Evolutionary conservation across 2,888 invertebrate species (phyloP), one percentile per base, ranked within the genome.

Genomic region (Candidula unifasciata): DNA sequence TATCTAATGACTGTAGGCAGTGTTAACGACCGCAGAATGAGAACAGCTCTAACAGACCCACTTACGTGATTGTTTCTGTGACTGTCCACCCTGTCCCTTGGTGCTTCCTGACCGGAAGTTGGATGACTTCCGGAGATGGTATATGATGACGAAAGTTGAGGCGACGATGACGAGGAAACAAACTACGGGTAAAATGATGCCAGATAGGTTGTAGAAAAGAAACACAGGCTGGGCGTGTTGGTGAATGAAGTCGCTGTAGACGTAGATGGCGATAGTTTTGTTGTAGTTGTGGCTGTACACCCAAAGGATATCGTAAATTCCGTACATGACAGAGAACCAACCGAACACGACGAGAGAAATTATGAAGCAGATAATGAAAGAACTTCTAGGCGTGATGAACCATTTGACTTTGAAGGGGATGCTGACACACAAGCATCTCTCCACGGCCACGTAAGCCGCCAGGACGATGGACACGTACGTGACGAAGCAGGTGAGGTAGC

Each of bases 361-460:
- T 21, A 64, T 13, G 8, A 66, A 16, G 44, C 82, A 82, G 21
- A 52, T 69, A 16, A 52, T 52, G 27, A 80, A 64, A 0, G 80
- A 68, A 21, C 35, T 44, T 54, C 24, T 68, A 5, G 76, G 76
- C 0, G 82, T 82, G 10, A 82, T 44, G 21, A 82, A 24, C 66
- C 54, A 60, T 44, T 82, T 82, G 64, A 77, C 82, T 54, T 82
- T 82, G 68, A 82, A 76, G 0, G 82, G 82, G 5, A 82, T n/a
- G 21, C 82, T 82, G 30, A 82, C 76, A 68, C 82, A 82, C 0
- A 82, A 27, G 57, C 82, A 82, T 64, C 82, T 35, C 54, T 82
- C 82, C 52, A 82, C 76, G 27, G 82, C 82, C 24, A 82, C 82
- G 54, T 76, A 82, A 0, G 82, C 82, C 2, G 76, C 82, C 66